Conservation (phyloP, 2,888 invertebrate genomes). For the Agriopis leucophaearia region DNA sequence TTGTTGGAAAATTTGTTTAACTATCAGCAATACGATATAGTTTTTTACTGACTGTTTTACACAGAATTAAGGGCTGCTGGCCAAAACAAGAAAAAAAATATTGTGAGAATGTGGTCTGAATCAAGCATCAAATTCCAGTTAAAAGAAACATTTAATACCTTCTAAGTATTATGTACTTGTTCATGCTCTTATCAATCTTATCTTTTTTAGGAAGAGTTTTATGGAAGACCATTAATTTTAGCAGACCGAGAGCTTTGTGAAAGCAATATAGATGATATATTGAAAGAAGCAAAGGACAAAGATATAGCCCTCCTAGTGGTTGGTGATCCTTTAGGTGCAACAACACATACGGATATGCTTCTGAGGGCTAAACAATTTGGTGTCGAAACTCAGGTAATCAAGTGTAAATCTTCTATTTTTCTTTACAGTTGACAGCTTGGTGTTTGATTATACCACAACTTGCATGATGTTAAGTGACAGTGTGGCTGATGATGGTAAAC, state of each 20-base stretch:
- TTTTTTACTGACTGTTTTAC: no score
- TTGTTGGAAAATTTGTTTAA: no score
- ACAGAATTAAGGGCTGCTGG: no score
- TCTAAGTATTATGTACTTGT: not conserved
- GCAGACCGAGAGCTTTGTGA: constrained; percentile 99
- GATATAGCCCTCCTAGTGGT: constrained; percentile 97
- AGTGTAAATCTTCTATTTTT: not conserved
- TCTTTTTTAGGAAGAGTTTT: constrained; percentile 93
- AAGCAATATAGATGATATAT: constrained; percentile 93
- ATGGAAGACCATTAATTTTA: constrained; percentile 92
- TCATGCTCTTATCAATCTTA: not conserved
- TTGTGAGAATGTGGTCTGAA: no score
- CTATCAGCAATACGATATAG: no score
- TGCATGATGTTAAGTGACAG: no score
- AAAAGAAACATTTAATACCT: no score
- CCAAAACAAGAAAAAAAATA: no score
- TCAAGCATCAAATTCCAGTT: no score
- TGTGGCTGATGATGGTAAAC: no score
- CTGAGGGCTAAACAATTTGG: constrained; percentile 93
- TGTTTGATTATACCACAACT: no score
- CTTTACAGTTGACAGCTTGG: no score
- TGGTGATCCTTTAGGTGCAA: constrained; percentile 99
- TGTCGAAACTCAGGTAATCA: constrained; percentile 88
- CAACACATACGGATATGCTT: constrained; percentile 98
- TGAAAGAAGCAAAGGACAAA: constrained; percentile 89